Percentiles rank a stretch among this genome's conserved stretches.
phyloP scores from a whole-genome alignment of 2,113 vertebrate genomes.

The Okapia johnstoni region DNA sequence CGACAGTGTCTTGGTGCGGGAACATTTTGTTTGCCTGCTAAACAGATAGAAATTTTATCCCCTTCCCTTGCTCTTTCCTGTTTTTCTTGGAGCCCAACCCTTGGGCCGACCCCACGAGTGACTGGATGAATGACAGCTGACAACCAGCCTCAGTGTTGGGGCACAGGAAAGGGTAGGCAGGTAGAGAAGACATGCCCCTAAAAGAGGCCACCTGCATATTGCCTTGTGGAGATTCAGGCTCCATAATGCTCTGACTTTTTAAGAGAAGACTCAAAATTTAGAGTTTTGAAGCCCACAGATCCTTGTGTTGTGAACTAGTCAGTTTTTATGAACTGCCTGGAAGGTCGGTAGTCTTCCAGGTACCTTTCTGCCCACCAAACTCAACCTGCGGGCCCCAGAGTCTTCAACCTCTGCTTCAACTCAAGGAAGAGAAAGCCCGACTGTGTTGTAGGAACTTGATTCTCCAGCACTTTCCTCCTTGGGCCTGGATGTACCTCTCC shows the following conservation, averaged over 20 bases:
- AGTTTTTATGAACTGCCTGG: neutral
- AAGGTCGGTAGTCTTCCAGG: neutral
- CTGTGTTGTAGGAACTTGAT: neutral
- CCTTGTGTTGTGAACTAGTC: neutral
- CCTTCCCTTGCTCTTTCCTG: neutral
- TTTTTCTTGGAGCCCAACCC: neutral
- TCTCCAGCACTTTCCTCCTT: neutral
- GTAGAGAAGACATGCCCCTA: rapidly evolving
- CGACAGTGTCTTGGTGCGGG: neutral
- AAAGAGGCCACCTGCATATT: neutral
- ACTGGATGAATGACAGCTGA: neutral
- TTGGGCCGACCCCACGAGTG: rapidly evolving
- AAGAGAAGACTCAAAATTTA: neutral
- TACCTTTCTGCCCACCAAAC: neutral
- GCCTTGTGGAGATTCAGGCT: neutral
- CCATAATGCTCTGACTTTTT: neutral
- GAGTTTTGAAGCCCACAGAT: neutral
- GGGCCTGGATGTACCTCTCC: neutral
- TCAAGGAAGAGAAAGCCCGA: neutral
- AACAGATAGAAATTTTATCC: neutral
- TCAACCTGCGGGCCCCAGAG: neutral
- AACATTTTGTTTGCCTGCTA: neutral
- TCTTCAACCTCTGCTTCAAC: neutral
- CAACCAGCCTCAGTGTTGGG: neutral
- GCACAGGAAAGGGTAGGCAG: neutral